Percentiles rank a stretch among this genome's conserved stretches.
These are phyloP conservation scores for Zaprionus africanus DNA, from an alignment of 1,140 invertebrate species.

Conservation along the genomic window DNA sequence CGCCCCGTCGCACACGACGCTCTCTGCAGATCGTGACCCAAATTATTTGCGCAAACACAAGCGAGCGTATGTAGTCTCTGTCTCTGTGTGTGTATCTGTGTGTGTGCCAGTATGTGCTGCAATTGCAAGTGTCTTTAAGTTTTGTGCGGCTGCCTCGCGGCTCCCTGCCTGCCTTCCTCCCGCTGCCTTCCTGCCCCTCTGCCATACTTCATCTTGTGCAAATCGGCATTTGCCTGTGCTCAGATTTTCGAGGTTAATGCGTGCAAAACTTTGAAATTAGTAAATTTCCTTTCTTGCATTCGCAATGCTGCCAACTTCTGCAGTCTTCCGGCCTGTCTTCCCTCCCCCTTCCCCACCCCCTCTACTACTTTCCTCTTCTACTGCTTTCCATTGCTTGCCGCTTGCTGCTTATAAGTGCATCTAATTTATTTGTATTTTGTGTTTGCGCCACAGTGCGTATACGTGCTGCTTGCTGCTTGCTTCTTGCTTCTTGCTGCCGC, in stretches of 20 bases:
- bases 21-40: conserved; percentile 72
- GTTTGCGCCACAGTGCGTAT: conserved; percentile 76
- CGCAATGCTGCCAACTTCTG: conserved; percentile 48
- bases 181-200: too few relatives aligned
- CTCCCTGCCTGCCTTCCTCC: not conserved
- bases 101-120: conserved; percentile 37
- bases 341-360: not conserved
- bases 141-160: conserved; percentile 6
- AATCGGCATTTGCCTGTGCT: conserved; percentile 61
- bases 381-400: too few relatives aligned
- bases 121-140: conserved; percentile 68
- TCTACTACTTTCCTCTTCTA: too few relatives aligned
- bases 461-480: conserved; percentile 58
- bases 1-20: conserved; percentile 16
- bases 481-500: conserved; percentile 36
- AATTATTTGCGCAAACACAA: conserved; percentile 72
- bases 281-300: conserved; percentile 74
- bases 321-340: not conserved
- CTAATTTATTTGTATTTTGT: conserved; percentile 82
- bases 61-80: conserved; percentile 8
- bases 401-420: conserved; percentile 63
- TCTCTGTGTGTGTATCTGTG: not conserved
- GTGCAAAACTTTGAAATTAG: conserved; percentile 80
- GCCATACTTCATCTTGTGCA: conserved; percentile 22
- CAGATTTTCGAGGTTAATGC: conserved; percentile 81